A percentile compares a stretch with the other conserved stretches of the same genome.
phyloP scores from a whole-genome alignment of 1,140 invertebrate species.

The Agraylea sexmaculata region DNA sequence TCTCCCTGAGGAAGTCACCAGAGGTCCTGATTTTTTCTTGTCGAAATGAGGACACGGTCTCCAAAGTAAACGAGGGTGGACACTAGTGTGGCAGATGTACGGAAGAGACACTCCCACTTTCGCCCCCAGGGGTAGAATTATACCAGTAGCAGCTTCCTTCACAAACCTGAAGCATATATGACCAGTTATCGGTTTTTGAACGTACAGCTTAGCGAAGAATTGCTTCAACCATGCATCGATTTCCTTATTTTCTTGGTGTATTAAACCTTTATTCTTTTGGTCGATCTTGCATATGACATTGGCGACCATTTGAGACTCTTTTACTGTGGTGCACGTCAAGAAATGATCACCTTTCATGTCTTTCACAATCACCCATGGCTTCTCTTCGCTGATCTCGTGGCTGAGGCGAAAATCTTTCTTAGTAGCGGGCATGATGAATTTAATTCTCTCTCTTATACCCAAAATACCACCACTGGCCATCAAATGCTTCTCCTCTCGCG shows the following conservation, averaged over 20 bases:
- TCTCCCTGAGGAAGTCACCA: slow-evolving; percentile 33
- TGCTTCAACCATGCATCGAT: slow-evolving; percentile 57
- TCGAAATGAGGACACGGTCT: slow-evolving; percentile 48
- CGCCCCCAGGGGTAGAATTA: slow-evolving; percentile 50
- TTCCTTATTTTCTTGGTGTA: slow-evolving; percentile 53
- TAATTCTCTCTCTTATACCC: slow-evolving; percentile 53
- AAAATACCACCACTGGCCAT: slow-evolving; percentile 59
- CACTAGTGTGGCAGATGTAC: slow-evolving; percentile 60
- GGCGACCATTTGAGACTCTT: slow-evolving; percentile 58
- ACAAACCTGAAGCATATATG: slow-evolving; percentile 53
- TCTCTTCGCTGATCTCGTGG: slow-evolving; percentile 55
- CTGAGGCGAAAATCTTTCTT: slow-evolving; percentile 49
- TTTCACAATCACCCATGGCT: slow-evolving; percentile 62
- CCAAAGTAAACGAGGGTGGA: slow-evolving; percentile 51
- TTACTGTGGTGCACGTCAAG: slow-evolving; percentile 68
- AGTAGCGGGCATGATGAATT: slow-evolving; percentile 51
- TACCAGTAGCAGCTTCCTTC: slow-evolving; percentile 32
- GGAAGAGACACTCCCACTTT: slow-evolving; percentile 62
- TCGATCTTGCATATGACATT: slow-evolving; percentile 68
- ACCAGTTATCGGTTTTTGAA: slow-evolving; percentile 51
- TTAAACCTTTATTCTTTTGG: slow-evolving; percentile 47
- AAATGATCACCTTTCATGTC: slow-evolving; percentile 61
- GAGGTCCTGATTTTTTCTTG: slow-evolving; percentile 39
- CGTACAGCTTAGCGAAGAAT: slow-evolving; percentile 52
- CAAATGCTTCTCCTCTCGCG: slow-evolving; percentile 49